Evolutionary conservation across 35 echinoderm and acorn worm genomes (phyloP).

Genomic region (Ptychodera flava): DNA sequence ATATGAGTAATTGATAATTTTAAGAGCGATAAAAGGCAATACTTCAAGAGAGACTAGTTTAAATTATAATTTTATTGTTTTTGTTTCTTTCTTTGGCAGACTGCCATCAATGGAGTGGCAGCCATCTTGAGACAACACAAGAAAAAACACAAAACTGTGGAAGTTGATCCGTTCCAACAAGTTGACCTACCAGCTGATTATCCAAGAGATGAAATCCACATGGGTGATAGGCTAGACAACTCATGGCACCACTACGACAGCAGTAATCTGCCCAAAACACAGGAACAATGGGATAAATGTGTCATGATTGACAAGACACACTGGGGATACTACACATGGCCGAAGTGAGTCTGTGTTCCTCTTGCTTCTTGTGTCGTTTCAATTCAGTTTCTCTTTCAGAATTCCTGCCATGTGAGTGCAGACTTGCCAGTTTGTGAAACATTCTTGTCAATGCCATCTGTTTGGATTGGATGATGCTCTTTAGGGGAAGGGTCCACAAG

Average conservation of each 20-base stretch:
- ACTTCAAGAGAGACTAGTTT: no score
- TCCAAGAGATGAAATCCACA: not conserved
- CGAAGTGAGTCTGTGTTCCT: constrained; percentile 90
- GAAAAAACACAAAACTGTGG: constrained; percentile 61
- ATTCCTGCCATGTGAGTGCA: no score
- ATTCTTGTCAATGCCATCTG: no score
- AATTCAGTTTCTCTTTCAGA: no score
- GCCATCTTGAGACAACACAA: constrained; percentile 80
- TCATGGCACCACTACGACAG: constrained; percentile 76
- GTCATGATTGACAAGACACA: constrained; percentile 94
- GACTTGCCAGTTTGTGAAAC: no score
- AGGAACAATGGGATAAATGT: constrained; percentile 75
- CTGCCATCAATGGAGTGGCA: constrained; percentile 58
- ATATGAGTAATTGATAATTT: no score
- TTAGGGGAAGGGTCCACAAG: no score
- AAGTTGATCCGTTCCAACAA: constrained; percentile 56
- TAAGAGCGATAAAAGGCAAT: no score
- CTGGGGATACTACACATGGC: constrained; percentile 92
- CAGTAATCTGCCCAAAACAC: constrained; percentile 30
- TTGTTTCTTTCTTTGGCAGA: constrained; percentile 29
- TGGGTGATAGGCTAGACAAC: constrained; percentile 76
- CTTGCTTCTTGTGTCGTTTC: no score
- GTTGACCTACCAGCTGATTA: constrained; percentile 24
- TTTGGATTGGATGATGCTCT: no score
- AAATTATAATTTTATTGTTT: no score